A percentile compares a stretch with the other conserved stretches of the same genome.
Conservation (phyloP, 2,888 invertebrate species). For the Scrobipalpa costella region DNA sequence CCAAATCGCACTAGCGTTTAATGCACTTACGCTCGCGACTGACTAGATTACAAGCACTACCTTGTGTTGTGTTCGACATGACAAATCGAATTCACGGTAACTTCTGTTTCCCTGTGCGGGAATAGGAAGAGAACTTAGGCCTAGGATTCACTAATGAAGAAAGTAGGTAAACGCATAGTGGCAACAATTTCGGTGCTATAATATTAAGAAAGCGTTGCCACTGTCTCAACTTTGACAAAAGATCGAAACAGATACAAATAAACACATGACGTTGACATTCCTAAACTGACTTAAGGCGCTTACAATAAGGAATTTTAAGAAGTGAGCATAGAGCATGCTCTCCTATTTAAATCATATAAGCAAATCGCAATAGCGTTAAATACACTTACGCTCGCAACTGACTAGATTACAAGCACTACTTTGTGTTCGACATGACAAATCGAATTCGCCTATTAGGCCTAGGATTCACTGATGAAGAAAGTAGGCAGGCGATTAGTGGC, state of each 20-base stretch:
- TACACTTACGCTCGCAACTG: constrained; percentile 14
- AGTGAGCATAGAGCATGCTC: too few relatives aligned
- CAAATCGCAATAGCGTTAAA: constrained; percentile 15
- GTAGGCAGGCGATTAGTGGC: too few relatives aligned
- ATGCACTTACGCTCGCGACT: constrained; percentile 16
- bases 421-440: not conserved
- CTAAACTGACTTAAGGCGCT: too few relatives aligned
- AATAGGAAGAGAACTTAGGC: not conserved
- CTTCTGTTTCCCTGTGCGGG: not conserved
- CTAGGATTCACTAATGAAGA: not conserved
- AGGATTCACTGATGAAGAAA: not conserved
- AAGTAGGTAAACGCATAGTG: too few relatives aligned
- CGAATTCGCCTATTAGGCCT: not conserved
- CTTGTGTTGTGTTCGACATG: constrained; percentile 7
- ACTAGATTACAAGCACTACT: constrained; percentile 8
- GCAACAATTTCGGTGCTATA: too few relatives aligned
- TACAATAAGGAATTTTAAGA: too few relatives aligned
- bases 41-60: constrained; percentile 10
- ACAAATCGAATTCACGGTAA: not conserved
- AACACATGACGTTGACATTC: too few relatives aligned
- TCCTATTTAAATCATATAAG: too few relatives aligned
- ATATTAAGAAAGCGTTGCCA: too few relatives aligned
- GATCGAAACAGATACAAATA: too few relatives aligned
- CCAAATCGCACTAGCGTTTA: constrained; percentile 16
- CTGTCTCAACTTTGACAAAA: too few relatives aligned